Base-by-base conservation (phyloP, 2,888 invertebrate genomes). In the Melinopterus prodromus region DNA sequence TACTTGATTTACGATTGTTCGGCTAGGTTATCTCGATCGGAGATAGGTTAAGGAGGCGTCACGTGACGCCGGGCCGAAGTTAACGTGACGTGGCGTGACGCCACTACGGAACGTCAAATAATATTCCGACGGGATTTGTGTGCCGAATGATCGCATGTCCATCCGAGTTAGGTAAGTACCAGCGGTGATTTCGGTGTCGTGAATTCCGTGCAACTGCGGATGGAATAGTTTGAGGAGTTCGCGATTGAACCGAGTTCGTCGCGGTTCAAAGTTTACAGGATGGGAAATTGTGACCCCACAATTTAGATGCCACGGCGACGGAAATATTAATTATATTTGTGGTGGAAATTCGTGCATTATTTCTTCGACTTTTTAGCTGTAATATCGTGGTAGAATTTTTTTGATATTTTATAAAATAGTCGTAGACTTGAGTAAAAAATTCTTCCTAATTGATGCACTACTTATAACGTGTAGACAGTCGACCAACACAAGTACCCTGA, bases 41-140 rank as follows among this genome's bases (percentile, higher is more conserved):
- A 53, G 53, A 53, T 53, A 53, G 53, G 53, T 53, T 53, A 53
- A 53, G 53, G 53, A 53, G 53, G 53, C 53, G 53, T 53, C 53
- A 53, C 53, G 53, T 53, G 53, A 53, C 53, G 53, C 53, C 53
- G 53, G 3, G 26, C 26, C 26, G 9, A 53, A 53, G 53, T 53
- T 53, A 53, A 53, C 53, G 53, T 53, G 53, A 53, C 53, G 53
- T 53, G 53, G 53, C 53, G 53, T 53, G 53, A 53, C 53, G 53
- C 53, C 53, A 53, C 53, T 12, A 53, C 53, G 53, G 53, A 6
- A 53, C 53, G 53, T 53, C 53, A 53, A 53, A 53, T 53, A 53
- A 53, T 53, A 53, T 53, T 53, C 53, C 53, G 53, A 53, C 53
- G 53, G 53, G 53, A 53, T 53, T 53, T 53, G 53, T 53, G 53